A percentile compares a stretch with the other conserved stretches of the same genome.
Conservation (phyloP, 1,140 invertebrate species). For the Drosophila ambigua region DNA sequence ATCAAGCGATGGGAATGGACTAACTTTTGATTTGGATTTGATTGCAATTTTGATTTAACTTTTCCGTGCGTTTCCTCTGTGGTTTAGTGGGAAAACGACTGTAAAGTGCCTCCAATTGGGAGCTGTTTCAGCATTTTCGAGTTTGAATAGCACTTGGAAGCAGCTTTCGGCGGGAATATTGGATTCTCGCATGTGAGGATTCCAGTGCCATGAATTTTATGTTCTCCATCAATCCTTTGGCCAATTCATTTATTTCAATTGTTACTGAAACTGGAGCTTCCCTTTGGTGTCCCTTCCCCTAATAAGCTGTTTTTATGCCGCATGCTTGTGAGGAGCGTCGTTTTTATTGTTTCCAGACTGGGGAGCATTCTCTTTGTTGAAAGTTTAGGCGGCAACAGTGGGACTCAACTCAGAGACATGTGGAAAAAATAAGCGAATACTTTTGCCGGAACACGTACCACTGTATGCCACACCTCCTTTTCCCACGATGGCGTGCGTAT, state of each 20-base stretch:
- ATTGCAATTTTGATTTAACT: slow-evolving; percentile 51
- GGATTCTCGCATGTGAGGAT: slow-evolving; percentile 2
- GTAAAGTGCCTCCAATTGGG: slow-evolving; percentile 15
- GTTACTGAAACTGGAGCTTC: slow-evolving; percentile 43
- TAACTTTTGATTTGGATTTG: slow-evolving; percentile 36
- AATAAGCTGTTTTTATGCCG: slow-evolving; percentile 78
- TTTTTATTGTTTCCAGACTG: slow-evolving; percentile 76
- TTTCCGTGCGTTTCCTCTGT: slow-evolving; percentile 7
- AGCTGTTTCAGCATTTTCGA: slow-evolving; percentile 10
- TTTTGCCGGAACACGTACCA: background rate
- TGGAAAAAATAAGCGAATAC: background rate
- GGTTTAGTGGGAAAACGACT: slow-evolving; percentile 22
- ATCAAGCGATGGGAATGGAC: background rate
- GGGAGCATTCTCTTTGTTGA: slow-evolving; percentile 10
- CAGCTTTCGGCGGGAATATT: slow-evolving; percentile 18
- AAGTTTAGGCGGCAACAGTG: slow-evolving; percentile 32
- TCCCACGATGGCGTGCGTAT: slow-evolving; percentile 25
- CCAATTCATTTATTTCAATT: slow-evolving; percentile 82
- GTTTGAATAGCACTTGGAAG: slow-evolving; percentile 28
- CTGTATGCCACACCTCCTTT: slow-evolving; percentile 1
- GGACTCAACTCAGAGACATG: background rate
- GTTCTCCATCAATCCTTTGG: slow-evolving; percentile 65
- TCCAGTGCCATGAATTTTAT: slow-evolving; percentile 54
- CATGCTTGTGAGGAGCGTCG: slow-evolving; percentile 49
- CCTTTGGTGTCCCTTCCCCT: slow-evolving; percentile 21